Evolutionary conservation across 2,888 invertebrate genomes (phyloP), one percentile per base, ranked within the genome.

Genomic region (Sinodicranocentrus sp.): DNA sequence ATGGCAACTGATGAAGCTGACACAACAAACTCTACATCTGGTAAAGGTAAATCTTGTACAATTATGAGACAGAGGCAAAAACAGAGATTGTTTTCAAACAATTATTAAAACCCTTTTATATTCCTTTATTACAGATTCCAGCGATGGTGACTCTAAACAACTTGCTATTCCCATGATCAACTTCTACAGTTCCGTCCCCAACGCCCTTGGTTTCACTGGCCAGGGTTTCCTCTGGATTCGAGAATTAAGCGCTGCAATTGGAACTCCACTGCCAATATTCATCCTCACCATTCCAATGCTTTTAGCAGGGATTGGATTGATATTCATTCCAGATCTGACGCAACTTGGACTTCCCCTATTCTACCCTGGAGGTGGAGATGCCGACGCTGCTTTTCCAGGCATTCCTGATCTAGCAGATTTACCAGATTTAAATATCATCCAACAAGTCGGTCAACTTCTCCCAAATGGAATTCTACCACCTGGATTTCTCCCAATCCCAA

Each of bases 291-390:
- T 63, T 33, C 70, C 76, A 0, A 57, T 76, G 23, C 13, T 76
- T 5, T 26, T 82, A 1, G 19, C 68, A 10, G 82, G 82, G 0
- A 33, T 82, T 1, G 82, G 82, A 23, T 48, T 82, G 17, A 70
- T 82, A 48, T 82, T 82, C 63, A 48, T 82, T 8, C 82, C 82
- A 6, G 82, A 82, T 26, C 23, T 76, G 17, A 76, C 82, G 0
- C 33, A 48, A 26, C 54, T 82, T 13, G 21, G 39, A 2, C 23
- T 76, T 0, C 82, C 82, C 1, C 48, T 67, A 0, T 82, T 82
- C 48, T 82, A 82, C 28, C 76, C 82, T 23, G 82, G 82, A 13
- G 75, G 44, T 1, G 70, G 70, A 3, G 61, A 67, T 23, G 54
- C 23, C 1, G 67, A 72, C 0, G 59, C 73, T 13, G 57, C 67